Evolutionary conservation across 2,888 invertebrate species (phyloP), one percentile per base, ranked within the genome.

Genomic region (Atethmia centrago): DNA sequence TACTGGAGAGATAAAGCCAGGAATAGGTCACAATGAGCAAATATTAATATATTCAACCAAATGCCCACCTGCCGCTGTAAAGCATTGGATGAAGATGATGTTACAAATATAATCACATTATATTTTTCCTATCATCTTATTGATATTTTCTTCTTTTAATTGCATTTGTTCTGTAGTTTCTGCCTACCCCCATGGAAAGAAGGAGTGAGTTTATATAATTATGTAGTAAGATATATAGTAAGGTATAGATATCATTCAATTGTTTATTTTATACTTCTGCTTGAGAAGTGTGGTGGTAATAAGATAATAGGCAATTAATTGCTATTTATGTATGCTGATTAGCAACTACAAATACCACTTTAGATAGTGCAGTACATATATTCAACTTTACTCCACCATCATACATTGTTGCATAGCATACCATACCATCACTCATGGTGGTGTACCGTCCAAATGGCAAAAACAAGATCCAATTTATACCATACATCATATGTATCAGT

Each of bases 241-340:
- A 2, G 21, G 5, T 31, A 31, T n/a, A 78, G 10, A 42, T 47
- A 31, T 28, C 19, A 53, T 49, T 71, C n/a, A n/a, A 63, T 36
- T 56, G 28, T 51, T 80, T 36, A 51, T 58, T 56, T 73, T 36
- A 80, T 51, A n/a, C 4, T 40, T 0, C 2, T 28, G 10, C 28
- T 74, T 74, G 21, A 58, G n/a, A 62, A 16, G 8, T 53, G 8
- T 31, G 40, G 16, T 31, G 51, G 16, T 45, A 58, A n/a, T 45
- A 42, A 28, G 7, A 40, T n/a, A 47, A 59, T 16, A 53, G 10
- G 12, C 21, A 31, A 53, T 49, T 40, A 47, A 51, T 45, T 73
- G 21, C 19, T 45, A 42, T 51, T 63, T 1, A 45, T 73, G 16
- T n/a, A 25, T 28, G 19, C 19, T 63, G 19, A 36, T 62, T 49